phyloP scores from a whole-genome alignment of 2,113 vertebrate species.

The Halcyon senegalensis region DNA sequence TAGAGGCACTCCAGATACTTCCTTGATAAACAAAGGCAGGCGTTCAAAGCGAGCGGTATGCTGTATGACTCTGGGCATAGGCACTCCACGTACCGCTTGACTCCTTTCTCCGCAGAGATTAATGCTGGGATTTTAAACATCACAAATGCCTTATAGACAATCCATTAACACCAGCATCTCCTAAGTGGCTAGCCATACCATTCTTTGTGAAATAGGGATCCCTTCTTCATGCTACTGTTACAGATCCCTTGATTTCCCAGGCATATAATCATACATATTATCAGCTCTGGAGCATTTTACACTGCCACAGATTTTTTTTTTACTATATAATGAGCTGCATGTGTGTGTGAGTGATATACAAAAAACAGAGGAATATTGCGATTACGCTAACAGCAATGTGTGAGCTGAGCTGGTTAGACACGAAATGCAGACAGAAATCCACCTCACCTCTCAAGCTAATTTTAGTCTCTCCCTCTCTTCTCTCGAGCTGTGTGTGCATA shows the following conservation, averaged over 20 bases:
- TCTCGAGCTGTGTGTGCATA: constrained; percentile 14
- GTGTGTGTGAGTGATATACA: not conserved
- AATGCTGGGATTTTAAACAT: not conserved
- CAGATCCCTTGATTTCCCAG: not conserved
- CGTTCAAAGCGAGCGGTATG: not conserved
- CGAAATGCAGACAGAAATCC: constrained; percentile 47
- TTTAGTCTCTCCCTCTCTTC: constrained; percentile 65
- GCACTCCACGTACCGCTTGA: not conserved
- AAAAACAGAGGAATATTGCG: not conserved
- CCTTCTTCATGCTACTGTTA: not conserved
- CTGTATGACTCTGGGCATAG: not conserved
- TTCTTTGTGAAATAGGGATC: constrained; percentile 33
- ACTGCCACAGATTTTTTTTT: constrained; percentile 8
- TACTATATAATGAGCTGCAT: not conserved
- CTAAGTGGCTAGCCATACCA: constrained; percentile 44
- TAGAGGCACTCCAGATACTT: not conserved
- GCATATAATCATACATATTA: not conserved
- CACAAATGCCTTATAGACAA: not conserved
- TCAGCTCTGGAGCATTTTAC: not conserved
- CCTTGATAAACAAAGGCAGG: constrained; percentile 14
- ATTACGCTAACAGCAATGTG: constrained; percentile 19
- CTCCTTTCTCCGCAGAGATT: not conserved
- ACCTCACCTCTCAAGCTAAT: constrained; percentile 66
- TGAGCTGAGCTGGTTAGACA: constrained; percentile 52
- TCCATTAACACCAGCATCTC: constrained; percentile 14